Percentiles rank a stretch among this genome's conserved stretches.
Conservation (phyloP, 2,113 vertebrate species). For the Morphnarchus princeps region DNA sequence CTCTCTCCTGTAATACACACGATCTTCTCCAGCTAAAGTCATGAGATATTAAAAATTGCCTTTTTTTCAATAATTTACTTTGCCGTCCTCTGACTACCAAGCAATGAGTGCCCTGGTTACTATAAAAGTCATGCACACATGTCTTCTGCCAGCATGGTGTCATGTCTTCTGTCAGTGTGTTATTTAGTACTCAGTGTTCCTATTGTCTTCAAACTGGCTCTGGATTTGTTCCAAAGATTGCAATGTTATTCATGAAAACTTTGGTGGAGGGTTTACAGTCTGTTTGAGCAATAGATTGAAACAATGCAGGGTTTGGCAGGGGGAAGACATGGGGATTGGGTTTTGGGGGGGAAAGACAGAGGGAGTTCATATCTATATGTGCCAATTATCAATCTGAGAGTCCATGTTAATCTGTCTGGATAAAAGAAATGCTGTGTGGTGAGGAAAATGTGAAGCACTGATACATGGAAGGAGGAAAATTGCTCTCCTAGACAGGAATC, state of each 20-base stretch:
- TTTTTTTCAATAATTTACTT: background rate
- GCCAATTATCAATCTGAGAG: background rate
- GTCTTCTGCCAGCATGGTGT: slow-evolving; percentile 61
- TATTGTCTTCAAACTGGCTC: slow-evolving; percentile 60
- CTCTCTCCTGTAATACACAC: background rate
- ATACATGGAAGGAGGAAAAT: background rate
- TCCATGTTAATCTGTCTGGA: background rate
- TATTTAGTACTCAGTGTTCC: slow-evolving; percentile 64
- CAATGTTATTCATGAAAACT: slow-evolving; percentile 4
- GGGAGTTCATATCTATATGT: background rate
- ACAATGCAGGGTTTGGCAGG: background rate
- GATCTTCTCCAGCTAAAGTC: background rate
- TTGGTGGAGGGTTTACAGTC: background rate
- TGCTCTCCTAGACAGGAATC: background rate
- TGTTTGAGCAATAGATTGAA: background rate
- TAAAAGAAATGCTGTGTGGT: background rate
- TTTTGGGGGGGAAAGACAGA: background rate
- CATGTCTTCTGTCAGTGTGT: slow-evolving; percentile 60
- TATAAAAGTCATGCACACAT: slow-evolving; percentile 51
- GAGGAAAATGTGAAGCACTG: background rate
- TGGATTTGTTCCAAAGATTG: slow-evolving; percentile 51
- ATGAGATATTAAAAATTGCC: background rate
- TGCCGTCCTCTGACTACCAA: background rate
- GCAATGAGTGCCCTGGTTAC: slow-evolving; percentile 31
- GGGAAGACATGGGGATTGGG: background rate